Base-by-base conservation (phyloP, 2,888 invertebrate genomes). In the Pachycephus smyrnensis region DNA sequence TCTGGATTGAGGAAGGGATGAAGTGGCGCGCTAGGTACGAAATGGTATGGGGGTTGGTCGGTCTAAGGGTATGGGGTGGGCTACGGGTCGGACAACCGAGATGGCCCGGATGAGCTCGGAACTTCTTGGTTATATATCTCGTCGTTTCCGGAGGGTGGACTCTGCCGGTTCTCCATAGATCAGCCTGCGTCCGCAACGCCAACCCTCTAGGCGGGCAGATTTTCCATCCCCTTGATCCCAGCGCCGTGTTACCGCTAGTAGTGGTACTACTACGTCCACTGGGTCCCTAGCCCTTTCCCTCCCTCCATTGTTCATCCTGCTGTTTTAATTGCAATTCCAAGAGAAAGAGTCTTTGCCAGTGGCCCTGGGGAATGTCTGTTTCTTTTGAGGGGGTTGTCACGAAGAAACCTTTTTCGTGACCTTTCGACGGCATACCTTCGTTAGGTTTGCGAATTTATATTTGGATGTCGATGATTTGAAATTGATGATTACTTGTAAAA, bases 31-130 rank as follows among this genome's bases (percentile, higher is more conserved):
- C 15, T 71, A 31, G 71, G 15, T 71, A 71, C 31, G 31, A 31
- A 71, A 12, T 71, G 31, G 71, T 33, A 31, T 11, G 12, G 31
- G 75, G 75, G 32, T 40, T 36, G 77, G 75, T 74, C 9, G 23
- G 23, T 40, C 15, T 4, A 69, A 77, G 73, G 35, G 71, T 75
- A 68, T 75, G 73, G 77, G 80, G 81, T 78, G 82, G 81, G 81
- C 4, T 83, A 83, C 82, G 84, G 84, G 85, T 85, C 84, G 71
- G 71, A 71, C 31, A 71, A 71, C 71, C 71, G 71, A 71, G 71
- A 71, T 71, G 71, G 33, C 0, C 31, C 77, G 77, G 77, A 77
- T 77, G 77, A 77, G 77, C 77, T 75, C 75, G 69, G 74, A 77
- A 77, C 77, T 77, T 77, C 77, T 77, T 75, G 77, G 77, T 77